Conservation (phyloP, 1,140 invertebrate genomes). For the Cydia splendana region DNA sequence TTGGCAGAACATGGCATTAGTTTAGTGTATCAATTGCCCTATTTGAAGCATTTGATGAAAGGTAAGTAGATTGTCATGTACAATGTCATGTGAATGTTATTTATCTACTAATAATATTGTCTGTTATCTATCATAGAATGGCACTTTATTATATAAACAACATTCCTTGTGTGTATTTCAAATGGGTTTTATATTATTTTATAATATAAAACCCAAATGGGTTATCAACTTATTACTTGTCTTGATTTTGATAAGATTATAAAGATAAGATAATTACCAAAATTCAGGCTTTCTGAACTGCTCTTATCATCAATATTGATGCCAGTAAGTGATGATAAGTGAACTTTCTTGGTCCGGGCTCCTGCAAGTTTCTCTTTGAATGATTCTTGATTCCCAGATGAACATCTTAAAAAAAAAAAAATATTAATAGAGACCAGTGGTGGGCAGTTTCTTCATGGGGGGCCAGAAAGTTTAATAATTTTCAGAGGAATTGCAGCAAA, state of each 20-base stretch:
- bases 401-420: slow-evolving; percentile 76
- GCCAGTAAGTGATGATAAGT: slow-evolving; percentile 77
- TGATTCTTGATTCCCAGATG: slow-evolving; percentile 81
- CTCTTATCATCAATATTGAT: slow-evolving; percentile 84
- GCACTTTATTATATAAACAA: background rate
- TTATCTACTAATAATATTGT: background rate
- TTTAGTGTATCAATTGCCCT: too few relatives aligned
- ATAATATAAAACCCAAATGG: too few relatives aligned
- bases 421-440: too few relatives aligned
- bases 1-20: too few relatives aligned
- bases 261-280: slow-evolving; percentile 61
- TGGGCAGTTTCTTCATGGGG: too few relatives aligned
- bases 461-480: too few relatives aligned
- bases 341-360: slow-evolving; percentile 73
- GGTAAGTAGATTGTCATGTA: too few relatives aligned
- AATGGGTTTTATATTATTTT: too few relatives aligned
- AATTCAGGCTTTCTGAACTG: slow-evolving; percentile 85
- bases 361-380: slow-evolving; percentile 80
- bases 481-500: too few relatives aligned
- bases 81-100: background rate
- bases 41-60: too few relatives aligned
- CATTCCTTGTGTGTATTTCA: background rate
- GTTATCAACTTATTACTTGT: slow-evolving; percentile 27
- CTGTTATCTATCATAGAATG: background rate
- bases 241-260: slow-evolving; percentile 28